phyloP scores from a whole-genome alignment of 2,113 vertebrate species.

The Phrynosoma blainvillii region DNA sequence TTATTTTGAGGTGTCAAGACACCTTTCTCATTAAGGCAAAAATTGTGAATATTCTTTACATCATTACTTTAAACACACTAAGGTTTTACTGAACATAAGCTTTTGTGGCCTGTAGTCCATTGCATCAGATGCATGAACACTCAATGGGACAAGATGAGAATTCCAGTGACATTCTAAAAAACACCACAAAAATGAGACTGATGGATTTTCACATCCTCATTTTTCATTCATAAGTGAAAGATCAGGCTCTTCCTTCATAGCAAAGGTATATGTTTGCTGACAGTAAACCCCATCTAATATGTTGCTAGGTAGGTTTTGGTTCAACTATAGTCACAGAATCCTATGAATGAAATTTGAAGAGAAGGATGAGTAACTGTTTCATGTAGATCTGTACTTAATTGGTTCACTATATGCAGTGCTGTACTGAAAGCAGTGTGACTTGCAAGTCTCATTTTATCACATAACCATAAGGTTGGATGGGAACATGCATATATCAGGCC shows the following conservation, averaged over 20 bases:
- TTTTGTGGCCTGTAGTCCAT: neutral
- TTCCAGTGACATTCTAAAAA: no score
- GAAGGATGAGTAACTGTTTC: neutral
- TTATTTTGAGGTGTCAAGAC: no score
- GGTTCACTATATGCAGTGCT: neutral
- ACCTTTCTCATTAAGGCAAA: no score
- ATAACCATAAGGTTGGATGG: constrained; percentile 13
- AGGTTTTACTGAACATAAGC: no score
- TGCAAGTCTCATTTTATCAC: neutral
- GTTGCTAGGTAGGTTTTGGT: neutral
- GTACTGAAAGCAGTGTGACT: neutral
- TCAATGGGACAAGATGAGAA: no score
- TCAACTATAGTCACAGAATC: neutral
- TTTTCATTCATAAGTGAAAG: no score
- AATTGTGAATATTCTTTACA: no score
- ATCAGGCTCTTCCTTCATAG: neutral
- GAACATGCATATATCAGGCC: neutral
- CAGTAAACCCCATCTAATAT: constrained; percentile 4
- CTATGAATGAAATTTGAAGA: neutral
- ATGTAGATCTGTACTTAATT: constrained; percentile 7
- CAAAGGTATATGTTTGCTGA: neutral
- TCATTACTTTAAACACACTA: no score
- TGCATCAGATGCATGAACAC: neutral
- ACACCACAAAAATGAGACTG: no score
- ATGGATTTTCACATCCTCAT: no score